Evolutionary conservation across 2,888 invertebrate species (phyloP), one percentile per base, ranked within the genome.

Genomic region (Drosophila lutescens): DNA sequence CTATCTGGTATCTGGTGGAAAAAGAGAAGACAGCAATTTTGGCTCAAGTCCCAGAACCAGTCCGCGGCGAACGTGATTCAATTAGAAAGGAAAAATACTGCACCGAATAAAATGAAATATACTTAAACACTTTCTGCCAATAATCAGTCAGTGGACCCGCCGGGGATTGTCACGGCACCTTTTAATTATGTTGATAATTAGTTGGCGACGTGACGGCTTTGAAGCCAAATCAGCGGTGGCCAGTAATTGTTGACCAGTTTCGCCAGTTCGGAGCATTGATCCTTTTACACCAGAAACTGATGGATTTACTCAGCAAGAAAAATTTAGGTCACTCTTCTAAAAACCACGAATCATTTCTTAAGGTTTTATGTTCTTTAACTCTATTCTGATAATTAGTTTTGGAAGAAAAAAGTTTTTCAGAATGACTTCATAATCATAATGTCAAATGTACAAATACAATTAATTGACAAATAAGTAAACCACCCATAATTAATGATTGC

Each of bases 181-280:
- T 76, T 74, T 88, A 86, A 82, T 82, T 82, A 82, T 73, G 70
- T 67, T 62, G 73, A 72, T 86, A 82, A 82, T 82, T 82, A 86
- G 81, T 55, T 57, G 53, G 72, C 72, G 57, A 82, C 81, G 81
- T 82, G 81, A 74, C 72, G 59, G 54, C 81, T 83, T 78, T 72
- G 74, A 81, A 63, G 70, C 50, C 30, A 17, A 47, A 47, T 47
- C 47, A 32, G 47, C 47, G 15, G 17, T 47, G 62, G 62, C 34
- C 34, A 50, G 34, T 32, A 47, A 34, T 49, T 47, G 40, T 17
- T n/a, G 17, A 9, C 34, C 15, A 70, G 61, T 26, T 43, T 75
- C 59, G 34, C 6, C 10, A 20, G 44, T 15, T 15, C 26, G 9
- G 66, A 46, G 32, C 54, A 41, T 63, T 65, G 66, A 66, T 66